phyloP scores from a whole-genome alignment of 2,888 invertebrate genomes.

The Amaurobius ferox region DNA sequence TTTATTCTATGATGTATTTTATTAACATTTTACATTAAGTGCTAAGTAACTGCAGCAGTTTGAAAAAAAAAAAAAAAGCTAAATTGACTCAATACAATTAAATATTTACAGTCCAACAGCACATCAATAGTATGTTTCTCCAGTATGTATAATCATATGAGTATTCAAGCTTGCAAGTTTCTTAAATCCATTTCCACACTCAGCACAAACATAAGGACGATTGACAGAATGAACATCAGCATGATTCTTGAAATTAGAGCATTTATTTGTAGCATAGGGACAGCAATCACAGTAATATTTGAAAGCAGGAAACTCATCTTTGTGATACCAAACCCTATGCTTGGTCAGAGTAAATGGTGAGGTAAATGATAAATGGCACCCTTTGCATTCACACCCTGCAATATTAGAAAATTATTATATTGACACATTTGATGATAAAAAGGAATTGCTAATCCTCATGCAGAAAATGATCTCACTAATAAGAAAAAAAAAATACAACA shows the following conservation, averaged over 20 bases:
- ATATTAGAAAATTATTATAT: too few relatives aligned
- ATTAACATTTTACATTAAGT: too few relatives aligned
- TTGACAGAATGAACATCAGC: slow-evolving; percentile 24
- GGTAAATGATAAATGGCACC: slow-evolving; percentile 39
- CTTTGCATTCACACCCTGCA: slow-evolving; percentile 27
- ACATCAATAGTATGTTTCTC: too few relatives aligned
- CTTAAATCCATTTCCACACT: slow-evolving; percentile 65
- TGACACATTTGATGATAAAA: too few relatives aligned
- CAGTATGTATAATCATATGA: slow-evolving; percentile 48
- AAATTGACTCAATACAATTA: too few relatives aligned
- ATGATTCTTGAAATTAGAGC: slow-evolving; percentile 41
- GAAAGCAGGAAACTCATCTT: slow-evolving; percentile 18
- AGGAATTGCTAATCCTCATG: too few relatives aligned
- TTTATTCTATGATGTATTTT: too few relatives aligned
- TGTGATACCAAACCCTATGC: slow-evolving; percentile 57
- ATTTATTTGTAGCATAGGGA: slow-evolving; percentile 40
- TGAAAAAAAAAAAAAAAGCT: too few relatives aligned
- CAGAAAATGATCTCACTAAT: too few relatives aligned
- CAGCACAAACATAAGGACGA: slow-evolving; percentile 20
- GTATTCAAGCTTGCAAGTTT: slow-evolving; percentile 24
- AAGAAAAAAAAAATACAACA: too few relatives aligned
- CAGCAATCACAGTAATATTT: slow-evolving; percentile 36
- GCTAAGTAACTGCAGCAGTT: too few relatives aligned
- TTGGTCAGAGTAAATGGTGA: slow-evolving; percentile 41
- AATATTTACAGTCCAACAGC: too few relatives aligned